Evolutionary conservation across 2,888 invertebrate genomes (phyloP), one percentile per base, ranked within the genome.

Genomic region (Noctua janthe): DNA sequence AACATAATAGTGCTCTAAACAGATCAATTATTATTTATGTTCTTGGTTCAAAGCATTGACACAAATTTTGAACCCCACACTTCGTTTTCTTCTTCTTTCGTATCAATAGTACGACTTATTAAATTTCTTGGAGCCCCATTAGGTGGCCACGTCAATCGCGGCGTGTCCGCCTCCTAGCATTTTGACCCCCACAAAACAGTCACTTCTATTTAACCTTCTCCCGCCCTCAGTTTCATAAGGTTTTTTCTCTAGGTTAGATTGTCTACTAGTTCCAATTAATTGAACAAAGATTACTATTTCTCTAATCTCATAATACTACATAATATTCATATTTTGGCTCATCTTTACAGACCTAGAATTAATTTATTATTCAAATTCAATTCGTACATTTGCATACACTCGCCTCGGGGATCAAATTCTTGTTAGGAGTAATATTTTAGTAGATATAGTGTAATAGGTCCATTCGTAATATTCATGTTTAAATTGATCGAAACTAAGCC

Each of bases 351-450:
- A 64, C 20, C 39, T 35, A 71, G 64, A 76, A 62, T 67, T 72
- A 77, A 73, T 71, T 43, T 76, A 49, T 83, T 87, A 83, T 87
- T 77, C 69, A 75, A 87, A 87, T 84, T 75, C 70, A n/a, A 71
- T 87, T 76, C 39, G 4, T 72, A 74, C 6, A 86, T 86, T 85
- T 83, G 47, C 84, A 69, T 76, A 83, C n/a, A 56, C 47, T 82
- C 43, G 78, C 66, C 73, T 56, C 35, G 17, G 17, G 51, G 51
- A 79, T 74, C 70, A 35, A 35, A 39, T 59, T 69, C 71, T 75
- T 71, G 76, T 67, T 69, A 59, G 23, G 29, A 35, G 49, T 76
- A 64, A 71, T 15, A 75, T 66, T 66, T 66, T 49, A 72, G 64
- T 59, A 23, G 8, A 17, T n/a, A 17, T 54, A 39, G 49, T 49